Percentiles rank a stretch among this genome's conserved stretches.
These are phyloP conservation scores for Melieria crassipennis DNA, from an alignment of 2,888 invertebrate genomes.

Conservation along the genomic window DNA sequence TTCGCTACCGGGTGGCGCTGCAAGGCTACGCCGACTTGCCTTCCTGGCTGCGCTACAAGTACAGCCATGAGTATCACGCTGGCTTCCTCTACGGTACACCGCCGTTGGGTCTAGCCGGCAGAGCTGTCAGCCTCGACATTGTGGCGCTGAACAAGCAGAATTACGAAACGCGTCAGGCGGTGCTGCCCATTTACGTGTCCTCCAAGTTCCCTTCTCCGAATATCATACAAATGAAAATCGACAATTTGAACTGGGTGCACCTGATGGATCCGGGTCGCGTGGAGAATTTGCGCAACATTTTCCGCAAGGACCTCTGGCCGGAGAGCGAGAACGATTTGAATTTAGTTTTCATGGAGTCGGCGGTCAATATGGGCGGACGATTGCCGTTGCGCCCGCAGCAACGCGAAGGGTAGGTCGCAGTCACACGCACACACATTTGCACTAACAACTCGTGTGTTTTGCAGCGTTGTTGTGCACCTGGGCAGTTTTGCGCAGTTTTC, in stretches of 20 bases:
- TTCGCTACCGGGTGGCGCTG: conserved; percentile 77
- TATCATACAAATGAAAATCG: conserved; percentile 87
- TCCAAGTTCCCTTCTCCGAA: conserved; percentile 77
- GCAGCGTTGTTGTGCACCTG: conserved; percentile 79
- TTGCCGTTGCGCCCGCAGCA: conserved; percentile 84
- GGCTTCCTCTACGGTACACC: conserved; percentile 89
- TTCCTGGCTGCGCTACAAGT: conserved; percentile 85
- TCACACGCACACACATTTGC: background rate
- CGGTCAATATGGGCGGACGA: conserved; percentile 85
- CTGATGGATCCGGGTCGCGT: conserved; percentile 80
- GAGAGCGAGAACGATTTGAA: conserved; percentile 80
- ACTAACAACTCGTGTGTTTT: no score
- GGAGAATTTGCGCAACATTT: conserved; percentile 79
- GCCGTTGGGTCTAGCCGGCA: conserved; percentile 70
- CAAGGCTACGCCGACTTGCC: conserved; percentile 85
- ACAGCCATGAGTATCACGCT: conserved; percentile 79
- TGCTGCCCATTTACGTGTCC: conserved; percentile 73
- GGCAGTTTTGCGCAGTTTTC: conserved; percentile 83
- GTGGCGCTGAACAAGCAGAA: conserved; percentile 81
- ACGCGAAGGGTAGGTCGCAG: conserved; percentile 76
- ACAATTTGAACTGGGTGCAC: conserved; percentile 89
- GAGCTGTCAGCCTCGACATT: conserved; percentile 73
- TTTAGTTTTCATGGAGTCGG: conserved; percentile 85
- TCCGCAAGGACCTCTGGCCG: conserved; percentile 81
- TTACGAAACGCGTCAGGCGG: conserved; percentile 76